A percentile compares a stretch with the other conserved stretches of the same genome.
These are phyloP conservation scores for Scatophagus argus DNA, from an alignment of 2,113 vertebrate species.

Conservation along the genomic window DNA sequence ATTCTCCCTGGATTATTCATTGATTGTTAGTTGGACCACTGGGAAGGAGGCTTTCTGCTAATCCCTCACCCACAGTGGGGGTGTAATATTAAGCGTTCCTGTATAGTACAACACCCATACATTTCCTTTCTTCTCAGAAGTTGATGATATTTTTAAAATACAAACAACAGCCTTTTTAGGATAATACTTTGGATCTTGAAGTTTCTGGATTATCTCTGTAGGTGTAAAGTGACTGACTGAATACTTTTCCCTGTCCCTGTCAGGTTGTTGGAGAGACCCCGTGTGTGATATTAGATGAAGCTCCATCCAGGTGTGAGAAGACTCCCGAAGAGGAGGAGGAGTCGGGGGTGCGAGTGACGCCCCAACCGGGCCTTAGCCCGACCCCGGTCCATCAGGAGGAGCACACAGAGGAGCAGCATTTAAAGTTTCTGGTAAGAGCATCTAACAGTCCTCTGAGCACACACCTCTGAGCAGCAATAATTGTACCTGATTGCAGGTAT, in stretches of 20 bases:
- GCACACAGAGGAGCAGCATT: conserved; percentile 69
- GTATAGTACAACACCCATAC: conserved; percentile 1
- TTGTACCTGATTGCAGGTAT: conserved; percentile 8
- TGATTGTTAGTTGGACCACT: conserved; percentile 63
- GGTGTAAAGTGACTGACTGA: conserved; percentile 15
- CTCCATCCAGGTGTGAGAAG: conserved; percentile 75
- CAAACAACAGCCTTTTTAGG: background rate
- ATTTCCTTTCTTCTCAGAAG: background rate
- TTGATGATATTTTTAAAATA: background rate
- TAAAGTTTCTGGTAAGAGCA: conserved; percentile 81
- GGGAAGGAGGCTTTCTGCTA: conserved; percentile 56
- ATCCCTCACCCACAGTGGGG: conserved; percentile 48
- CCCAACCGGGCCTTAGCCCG: conserved; percentile 69
- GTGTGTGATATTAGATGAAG: conserved; percentile 78
- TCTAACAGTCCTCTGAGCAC: background rate
- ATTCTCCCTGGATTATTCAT: conserved; percentile 73
- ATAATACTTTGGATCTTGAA: no score
- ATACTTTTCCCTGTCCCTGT: background rate
- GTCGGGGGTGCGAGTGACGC: conserved; percentile 76
- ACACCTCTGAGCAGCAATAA: background rate
- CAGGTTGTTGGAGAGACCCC: conserved; percentile 81
- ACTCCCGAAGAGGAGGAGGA: conserved; percentile 81
- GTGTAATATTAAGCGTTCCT: conserved; percentile 15
- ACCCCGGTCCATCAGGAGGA: conserved; percentile 74
- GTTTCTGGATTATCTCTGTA: background rate